A percentile compares a stretch with the other conserved stretches of the same genome.
phyloP scores from a whole-genome alignment of 2,797 vertebrate genomes.

The Enteromius unitaeniatus region DNA sequence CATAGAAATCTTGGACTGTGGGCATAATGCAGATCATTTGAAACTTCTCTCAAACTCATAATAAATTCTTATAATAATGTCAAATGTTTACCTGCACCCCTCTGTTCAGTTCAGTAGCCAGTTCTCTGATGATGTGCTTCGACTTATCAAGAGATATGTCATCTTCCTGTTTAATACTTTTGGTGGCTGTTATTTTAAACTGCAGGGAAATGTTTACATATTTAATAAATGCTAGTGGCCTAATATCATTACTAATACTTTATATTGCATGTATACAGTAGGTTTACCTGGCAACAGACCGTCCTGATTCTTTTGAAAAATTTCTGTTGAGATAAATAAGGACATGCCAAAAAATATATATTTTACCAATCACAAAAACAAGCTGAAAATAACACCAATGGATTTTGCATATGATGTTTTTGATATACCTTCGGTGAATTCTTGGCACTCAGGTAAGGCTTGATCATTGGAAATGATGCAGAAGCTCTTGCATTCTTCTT shows the following conservation, averaged over 20 bases:
- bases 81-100: conserved; percentile 9
- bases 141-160: background rate
- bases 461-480: conserved; percentile 22
- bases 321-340: background rate
- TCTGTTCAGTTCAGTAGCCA: conserved; percentile 17
- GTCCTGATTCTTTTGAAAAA: background rate
- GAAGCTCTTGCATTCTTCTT: background rate
- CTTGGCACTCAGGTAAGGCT: background rate
- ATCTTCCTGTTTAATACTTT: background rate
- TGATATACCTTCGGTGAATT: background rate
- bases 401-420: background rate
- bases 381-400: background rate
- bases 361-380: background rate
- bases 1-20: background rate
- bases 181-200: background rate
- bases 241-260: background rate
- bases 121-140: background rate
- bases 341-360: background rate
- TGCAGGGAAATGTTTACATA: background rate
- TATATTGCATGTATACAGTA: background rate
- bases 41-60: background rate
- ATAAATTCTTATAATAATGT: background rate
- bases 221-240: background rate
- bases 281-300: conserved; percentile 13
- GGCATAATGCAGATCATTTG: background rate